phyloP scores from a whole-genome alignment of 2,888 invertebrate species.

The Yponomeuta evonymella region DNA sequence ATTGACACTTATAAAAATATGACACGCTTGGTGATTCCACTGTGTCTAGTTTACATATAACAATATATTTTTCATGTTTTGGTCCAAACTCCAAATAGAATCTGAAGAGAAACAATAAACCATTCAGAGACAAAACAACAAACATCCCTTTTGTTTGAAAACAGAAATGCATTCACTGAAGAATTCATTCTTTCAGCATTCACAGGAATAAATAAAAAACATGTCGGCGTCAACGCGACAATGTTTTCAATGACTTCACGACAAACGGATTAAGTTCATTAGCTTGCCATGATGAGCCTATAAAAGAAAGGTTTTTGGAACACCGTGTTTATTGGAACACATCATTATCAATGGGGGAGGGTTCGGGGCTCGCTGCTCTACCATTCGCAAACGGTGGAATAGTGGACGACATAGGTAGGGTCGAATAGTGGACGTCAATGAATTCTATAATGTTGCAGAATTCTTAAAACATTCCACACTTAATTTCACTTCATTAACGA shows the following conservation, averaged over 20 bases:
- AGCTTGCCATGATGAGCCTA: not conserved
- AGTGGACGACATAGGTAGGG: not conserved
- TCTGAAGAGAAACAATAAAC: not conserved
- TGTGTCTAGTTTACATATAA: not conserved
- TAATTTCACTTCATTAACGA: not conserved
- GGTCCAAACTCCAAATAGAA: not conserved
- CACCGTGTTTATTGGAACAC: not conserved
- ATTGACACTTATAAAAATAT: not conserved
- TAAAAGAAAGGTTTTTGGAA: slow-evolving; percentile 6
- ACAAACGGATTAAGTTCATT: not conserved
- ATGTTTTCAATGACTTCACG: not conserved
- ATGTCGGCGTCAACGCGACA: not conserved
- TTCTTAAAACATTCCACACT: not conserved
- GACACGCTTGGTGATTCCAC: not conserved
- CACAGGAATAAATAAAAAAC: not conserved
- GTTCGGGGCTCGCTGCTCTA: not conserved
- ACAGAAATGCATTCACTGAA: not conserved
- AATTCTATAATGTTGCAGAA: not conserved
- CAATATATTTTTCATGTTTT: not conserved
- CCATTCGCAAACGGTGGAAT: not conserved
- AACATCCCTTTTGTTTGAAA: not conserved
- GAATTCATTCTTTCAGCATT: not conserved
- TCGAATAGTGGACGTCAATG: not conserved
- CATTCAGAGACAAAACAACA: not conserved
- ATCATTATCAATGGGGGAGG: not conserved